Percentiles rank a stretch among this genome's conserved stretches.
Conservation (phyloP, 1,140 invertebrate genomes). For the Myzus persicae region DNA sequence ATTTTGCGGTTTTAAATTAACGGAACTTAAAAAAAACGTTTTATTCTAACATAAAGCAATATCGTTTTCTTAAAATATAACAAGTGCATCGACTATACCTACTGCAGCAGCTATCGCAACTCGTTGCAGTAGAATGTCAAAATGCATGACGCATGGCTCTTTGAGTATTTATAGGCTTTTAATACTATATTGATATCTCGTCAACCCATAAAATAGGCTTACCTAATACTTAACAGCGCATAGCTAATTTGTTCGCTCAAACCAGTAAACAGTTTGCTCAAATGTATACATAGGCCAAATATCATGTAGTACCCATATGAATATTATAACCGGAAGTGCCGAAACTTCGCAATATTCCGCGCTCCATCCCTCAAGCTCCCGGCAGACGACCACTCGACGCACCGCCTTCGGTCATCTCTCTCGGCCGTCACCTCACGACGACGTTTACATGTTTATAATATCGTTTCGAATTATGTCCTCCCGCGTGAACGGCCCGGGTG, state of each 20-base stretch:
- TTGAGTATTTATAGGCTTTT: too few species aligned
- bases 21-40: neutral
- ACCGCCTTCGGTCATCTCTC: neutral
- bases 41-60: neutral
- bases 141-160: too few species aligned
- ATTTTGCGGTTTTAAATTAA: neutral
- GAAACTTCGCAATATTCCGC: neutral
- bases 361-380: neutral
- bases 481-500: neutral
- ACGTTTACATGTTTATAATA: constrained; percentile 4
- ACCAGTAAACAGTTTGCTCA: too few species aligned
- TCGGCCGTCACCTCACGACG: neutral
- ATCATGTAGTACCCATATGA: too few species aligned
- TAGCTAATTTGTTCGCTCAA: too few species aligned
- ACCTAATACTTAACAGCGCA: too few species aligned
- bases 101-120: neutral
- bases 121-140: too few species aligned
- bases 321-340: neutral
- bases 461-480: neutral
- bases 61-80: neutral
- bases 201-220: too few species aligned
- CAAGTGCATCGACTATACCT: neutral
- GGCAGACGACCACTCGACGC: neutral
- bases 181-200: too few species aligned
- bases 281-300: too few species aligned